A percentile compares a stretch with the other conserved stretches of the same genome.
These are phyloP conservation scores for Gasterosteus nipponicus DNA, from an alignment of 2,113 vertebrate genomes.

Conservation along the genomic window DNA sequence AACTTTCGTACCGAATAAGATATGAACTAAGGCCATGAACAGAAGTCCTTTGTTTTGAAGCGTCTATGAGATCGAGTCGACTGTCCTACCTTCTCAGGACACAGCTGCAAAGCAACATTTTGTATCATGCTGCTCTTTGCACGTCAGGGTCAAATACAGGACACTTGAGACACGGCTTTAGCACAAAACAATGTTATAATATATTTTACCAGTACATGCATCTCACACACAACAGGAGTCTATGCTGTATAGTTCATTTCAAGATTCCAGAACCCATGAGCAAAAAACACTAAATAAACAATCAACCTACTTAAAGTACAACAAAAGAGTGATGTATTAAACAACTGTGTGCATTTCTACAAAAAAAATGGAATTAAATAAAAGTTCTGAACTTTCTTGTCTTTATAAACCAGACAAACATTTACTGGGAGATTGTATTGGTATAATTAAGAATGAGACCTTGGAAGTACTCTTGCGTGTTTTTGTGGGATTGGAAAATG, in stretches of 20 bases:
- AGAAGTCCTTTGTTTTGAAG: too few species aligned
- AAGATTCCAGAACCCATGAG: not conserved
- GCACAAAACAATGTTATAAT: too few species aligned
- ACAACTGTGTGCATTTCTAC: not conserved
- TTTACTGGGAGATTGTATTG: conserved; percentile 24
- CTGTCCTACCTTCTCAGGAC: too few species aligned
- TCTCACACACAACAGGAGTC: not conserved
- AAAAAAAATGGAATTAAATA: not conserved
- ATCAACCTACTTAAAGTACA: not conserved
- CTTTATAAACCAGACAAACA: not conserved
- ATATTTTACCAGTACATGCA: too few species aligned
- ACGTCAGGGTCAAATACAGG: too few species aligned
- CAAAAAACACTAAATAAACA: not conserved
- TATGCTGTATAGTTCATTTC: not conserved
- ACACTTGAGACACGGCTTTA: too few species aligned
- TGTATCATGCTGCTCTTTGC: too few species aligned
- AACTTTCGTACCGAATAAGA: too few species aligned
- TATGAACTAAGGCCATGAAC: too few species aligned
- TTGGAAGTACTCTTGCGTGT: conserved; percentile 86
- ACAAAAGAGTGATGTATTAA: not conserved
- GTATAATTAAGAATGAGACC: conserved; percentile 86
- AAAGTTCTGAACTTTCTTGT: not conserved
- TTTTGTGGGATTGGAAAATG: conserved; percentile 82
- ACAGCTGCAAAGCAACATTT: too few species aligned
- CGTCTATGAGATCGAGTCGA: too few species aligned